Evolutionary conservation across 1,140 invertebrate genomes (phyloP).

Genomic region (Bombus pyrosoma): DNA sequence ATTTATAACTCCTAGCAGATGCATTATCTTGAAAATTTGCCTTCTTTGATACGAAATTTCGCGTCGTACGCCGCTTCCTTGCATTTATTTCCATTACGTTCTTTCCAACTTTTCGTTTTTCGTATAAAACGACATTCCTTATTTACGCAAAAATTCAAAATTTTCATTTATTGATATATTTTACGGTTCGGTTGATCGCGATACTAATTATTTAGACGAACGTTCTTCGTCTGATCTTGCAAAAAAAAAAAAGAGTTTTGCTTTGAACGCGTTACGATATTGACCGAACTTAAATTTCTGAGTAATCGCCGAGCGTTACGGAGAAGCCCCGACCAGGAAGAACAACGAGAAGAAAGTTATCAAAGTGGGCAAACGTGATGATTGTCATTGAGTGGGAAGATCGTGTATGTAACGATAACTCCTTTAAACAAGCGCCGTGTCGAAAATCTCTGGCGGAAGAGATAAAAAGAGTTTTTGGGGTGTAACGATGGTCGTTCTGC

Average conservation of each 20-base stretch:
- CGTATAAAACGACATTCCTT: background rate
- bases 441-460: no score
- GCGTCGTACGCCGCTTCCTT: background rate
- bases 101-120: background rate
- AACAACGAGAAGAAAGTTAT: background rate
- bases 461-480: background rate
- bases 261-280: no score
- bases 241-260: no score
- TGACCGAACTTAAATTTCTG: no score
- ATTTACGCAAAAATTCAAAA: no score
- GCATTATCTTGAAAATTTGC: background rate
- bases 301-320: no score
- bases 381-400: background rate
- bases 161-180: no score
- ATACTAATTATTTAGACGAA: no score
- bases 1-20: background rate
- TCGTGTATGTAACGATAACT: background rate
- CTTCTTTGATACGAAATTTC: background rate
- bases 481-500: background rate
- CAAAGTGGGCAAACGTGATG: background rate
- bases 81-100: background rate
- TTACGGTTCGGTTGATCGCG: no score
- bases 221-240: no score
- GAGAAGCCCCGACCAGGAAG: rapidly evolving
- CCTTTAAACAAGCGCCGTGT: no score